Conservation (phyloP, 1,140 invertebrate genomes). For the Cardiocondyla obscurior region DNA sequence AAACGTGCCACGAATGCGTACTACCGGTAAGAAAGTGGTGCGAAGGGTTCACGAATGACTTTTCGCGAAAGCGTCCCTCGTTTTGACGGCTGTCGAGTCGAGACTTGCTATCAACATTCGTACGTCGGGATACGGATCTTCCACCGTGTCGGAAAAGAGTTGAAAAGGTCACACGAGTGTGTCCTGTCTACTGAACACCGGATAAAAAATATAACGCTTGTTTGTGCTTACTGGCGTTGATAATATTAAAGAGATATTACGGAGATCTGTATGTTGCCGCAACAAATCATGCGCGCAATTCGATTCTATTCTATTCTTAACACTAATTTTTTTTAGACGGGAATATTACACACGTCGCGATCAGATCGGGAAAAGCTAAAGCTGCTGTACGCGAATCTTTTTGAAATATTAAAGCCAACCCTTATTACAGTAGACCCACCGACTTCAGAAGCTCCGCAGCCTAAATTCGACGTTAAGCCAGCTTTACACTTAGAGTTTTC, state of each 20-base stretch:
- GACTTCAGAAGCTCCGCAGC: not conserved
- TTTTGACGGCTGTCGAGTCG: slow-evolving; percentile 50
- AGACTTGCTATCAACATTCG: slow-evolving; percentile 36
- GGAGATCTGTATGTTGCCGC: too few relatives aligned
- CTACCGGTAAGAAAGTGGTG: slow-evolving; percentile 1
- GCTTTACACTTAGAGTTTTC: slow-evolving; percentile 9
- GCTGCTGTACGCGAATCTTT: not conserved
- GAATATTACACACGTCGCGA: too few relatives aligned
- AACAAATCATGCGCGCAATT: too few relatives aligned
- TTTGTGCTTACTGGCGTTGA: not conserved
- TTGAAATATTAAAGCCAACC: slow-evolving; percentile 11
- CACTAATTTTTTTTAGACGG: too few relatives aligned
- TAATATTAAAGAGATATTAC: too few relatives aligned
- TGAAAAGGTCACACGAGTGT: not conserved
- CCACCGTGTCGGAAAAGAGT: slow-evolving; percentile 20
- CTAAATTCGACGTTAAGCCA: not conserved
- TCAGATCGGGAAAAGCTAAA: too few relatives aligned
- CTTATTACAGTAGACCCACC: slow-evolving; percentile 1
- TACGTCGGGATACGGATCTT: not conserved
- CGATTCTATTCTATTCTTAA: too few relatives aligned
- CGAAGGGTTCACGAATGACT: slow-evolving; percentile 40
- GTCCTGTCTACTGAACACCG: not conserved
- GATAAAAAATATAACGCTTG: not conserved
- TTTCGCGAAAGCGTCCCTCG: slow-evolving; percentile 43
- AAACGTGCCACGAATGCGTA: slow-evolving; percentile 9